Evolutionary conservation across 1,140 invertebrate genomes (phyloP).

Genomic region (Calephelis nemesis): DNA sequence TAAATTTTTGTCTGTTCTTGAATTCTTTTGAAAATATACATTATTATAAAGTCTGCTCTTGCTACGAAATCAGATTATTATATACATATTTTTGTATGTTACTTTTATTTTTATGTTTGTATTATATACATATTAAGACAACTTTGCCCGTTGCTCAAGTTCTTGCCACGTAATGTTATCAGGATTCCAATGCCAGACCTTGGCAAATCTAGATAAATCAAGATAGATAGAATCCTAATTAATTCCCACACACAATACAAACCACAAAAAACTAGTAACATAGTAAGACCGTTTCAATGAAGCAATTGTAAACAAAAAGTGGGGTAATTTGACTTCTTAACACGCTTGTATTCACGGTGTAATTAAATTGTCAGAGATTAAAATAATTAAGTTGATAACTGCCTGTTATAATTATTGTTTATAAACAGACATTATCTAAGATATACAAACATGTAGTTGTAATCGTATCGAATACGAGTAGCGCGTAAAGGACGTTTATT

Average conservation of each 20-base stretch:
- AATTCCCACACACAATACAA: neutral
- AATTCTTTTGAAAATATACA: too few species aligned
- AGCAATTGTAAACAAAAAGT: constrained; percentile 9
- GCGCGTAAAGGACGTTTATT: neutral
- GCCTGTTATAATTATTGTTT: neutral
- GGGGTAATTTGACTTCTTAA: neutral
- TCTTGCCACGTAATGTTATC: too few species aligned
- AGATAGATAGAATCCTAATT: too few species aligned
- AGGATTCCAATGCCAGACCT: too few species aligned
- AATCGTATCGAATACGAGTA: neutral
- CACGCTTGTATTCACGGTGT: neutral
- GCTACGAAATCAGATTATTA: too few species aligned
- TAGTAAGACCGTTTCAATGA: neutral
- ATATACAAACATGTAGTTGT: neutral
- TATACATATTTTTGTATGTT: too few species aligned
- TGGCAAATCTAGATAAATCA: too few species aligned
- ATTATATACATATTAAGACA: too few species aligned
- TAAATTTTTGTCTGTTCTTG: too few species aligned
- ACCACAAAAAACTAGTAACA: neutral
- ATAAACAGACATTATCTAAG: constrained; percentile 5
- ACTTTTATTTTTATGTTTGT: too few species aligned
- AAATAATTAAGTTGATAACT: neutral
- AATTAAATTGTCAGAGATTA: constrained; percentile 8
- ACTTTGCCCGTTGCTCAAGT: too few species aligned
- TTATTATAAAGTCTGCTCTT: too few species aligned